Evolutionary conservation across 2,113 vertebrate genomes (phyloP).

Genomic region (Shinisaurus crocodilurus): DNA sequence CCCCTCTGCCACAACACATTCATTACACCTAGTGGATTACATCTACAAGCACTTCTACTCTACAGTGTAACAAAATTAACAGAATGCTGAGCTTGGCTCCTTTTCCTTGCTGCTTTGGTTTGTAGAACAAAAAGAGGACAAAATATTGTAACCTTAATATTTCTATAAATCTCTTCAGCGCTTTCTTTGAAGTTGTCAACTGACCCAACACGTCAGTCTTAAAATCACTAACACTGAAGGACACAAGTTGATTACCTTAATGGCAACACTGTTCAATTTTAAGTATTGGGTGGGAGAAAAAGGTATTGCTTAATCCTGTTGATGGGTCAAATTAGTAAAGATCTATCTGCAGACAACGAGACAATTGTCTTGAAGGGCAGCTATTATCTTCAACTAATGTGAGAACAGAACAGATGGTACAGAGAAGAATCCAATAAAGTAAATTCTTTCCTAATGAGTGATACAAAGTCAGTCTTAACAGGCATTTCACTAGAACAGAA

Average conservation of each 20-base stretch:
- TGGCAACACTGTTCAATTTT: neutral
- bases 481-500: slow-evolving; percentile 3
- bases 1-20: neutral
- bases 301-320: neutral
- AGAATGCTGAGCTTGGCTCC: neutral
- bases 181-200: too few relatives aligned
- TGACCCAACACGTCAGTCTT: neutral
- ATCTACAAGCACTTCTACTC: neutral
- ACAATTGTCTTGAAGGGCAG: neutral
- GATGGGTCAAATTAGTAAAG: neutral
- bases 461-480: slow-evolving; percentile 12
- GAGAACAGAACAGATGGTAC: neutral
- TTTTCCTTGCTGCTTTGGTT: neutral
- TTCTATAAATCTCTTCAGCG: neutral
- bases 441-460: neutral
- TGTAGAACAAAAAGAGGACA: neutral
- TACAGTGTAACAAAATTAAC: neutral
- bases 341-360: neutral
- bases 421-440: neutral
- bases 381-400: neutral
- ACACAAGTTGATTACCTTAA: neutral
- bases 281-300: neutral
- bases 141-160: neutral
- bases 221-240: neutral
- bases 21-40: too few relatives aligned